Conservation (phyloP, 2,797 vertebrate species). For the Limnodromus scolopaceus region DNA sequence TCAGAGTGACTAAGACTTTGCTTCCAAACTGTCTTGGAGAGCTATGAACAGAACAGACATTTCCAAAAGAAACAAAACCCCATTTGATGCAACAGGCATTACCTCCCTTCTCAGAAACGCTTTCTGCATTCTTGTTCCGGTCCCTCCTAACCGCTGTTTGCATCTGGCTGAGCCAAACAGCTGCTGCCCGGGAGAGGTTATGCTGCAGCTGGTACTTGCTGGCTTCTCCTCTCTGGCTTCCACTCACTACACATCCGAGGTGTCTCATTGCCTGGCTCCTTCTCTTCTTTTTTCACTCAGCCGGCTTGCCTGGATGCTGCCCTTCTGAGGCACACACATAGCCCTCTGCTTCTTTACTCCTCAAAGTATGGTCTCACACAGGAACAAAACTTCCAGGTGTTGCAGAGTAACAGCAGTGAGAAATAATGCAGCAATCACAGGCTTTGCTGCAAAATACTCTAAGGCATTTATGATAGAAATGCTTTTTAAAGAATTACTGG, state of each 20-base stretch:
- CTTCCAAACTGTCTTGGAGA: neutral
- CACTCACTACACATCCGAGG: neutral
- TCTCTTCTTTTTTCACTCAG: neutral
- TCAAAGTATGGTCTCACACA: neutral
- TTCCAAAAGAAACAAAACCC: slow-evolving; percentile 15
- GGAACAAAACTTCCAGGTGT: neutral
- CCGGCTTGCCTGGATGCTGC: neutral
- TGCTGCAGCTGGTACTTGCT: neutral
- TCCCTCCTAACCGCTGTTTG: neutral
- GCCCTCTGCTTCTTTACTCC: neutral
- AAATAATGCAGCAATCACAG: neutral
- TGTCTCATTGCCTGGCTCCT: neutral
- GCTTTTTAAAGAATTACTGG: neutral
- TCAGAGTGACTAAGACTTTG: neutral
- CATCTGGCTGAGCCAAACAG: neutral
- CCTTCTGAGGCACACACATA: neutral
- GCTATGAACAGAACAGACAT: neutral
- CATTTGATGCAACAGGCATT: neutral
- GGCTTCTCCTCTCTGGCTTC: neutral
- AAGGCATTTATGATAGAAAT: neutral
- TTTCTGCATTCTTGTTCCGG: neutral
- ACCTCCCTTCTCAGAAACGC: neutral
- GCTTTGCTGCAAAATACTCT: neutral
- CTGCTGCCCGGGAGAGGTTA: neutral
- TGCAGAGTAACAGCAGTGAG: neutral